Conservation (phyloP, 2,113 vertebrate genomes). For the Scatophagus argus region DNA sequence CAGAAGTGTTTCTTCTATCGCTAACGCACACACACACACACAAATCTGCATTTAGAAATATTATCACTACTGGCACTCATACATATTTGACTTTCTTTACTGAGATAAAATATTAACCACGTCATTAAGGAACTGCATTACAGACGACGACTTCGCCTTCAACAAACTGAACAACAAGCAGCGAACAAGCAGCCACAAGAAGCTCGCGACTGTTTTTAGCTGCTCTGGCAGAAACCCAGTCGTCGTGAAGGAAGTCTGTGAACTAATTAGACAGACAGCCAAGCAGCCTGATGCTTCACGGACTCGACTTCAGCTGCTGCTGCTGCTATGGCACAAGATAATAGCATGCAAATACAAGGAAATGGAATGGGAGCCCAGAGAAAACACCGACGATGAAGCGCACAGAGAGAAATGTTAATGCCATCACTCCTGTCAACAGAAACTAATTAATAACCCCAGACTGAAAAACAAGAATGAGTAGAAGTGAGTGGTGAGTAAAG, state of each 20-base stretch:
- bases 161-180: background rate
- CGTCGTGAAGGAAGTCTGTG: constrained; percentile 3
- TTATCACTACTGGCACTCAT: background rate
- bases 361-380: background rate
- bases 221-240: constrained; percentile 24
- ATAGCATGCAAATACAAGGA: background rate
- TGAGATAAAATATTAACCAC: background rate
- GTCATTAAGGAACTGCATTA: too few species aligned
- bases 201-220: constrained; percentile 5
- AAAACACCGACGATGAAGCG: background rate
- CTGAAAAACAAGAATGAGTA: background rate
- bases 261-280: constrained; percentile 42
- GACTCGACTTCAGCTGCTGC: background rate
- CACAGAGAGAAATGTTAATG: background rate
- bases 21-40: constrained; percentile 25
- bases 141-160: background rate
- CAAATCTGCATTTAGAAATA: constrained; percentile 3
- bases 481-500: background rate
- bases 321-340: constrained; percentile 7
- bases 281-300: background rate
- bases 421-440: background rate
- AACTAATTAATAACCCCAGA: background rate
- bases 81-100: background rate
- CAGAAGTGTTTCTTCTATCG: constrained; percentile 21
- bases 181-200: background rate